These are phyloP conservation scores for Perodicticus potto DNA, from an alignment of 2,797 vertebrate species.

Conservation along the genomic window DNA sequence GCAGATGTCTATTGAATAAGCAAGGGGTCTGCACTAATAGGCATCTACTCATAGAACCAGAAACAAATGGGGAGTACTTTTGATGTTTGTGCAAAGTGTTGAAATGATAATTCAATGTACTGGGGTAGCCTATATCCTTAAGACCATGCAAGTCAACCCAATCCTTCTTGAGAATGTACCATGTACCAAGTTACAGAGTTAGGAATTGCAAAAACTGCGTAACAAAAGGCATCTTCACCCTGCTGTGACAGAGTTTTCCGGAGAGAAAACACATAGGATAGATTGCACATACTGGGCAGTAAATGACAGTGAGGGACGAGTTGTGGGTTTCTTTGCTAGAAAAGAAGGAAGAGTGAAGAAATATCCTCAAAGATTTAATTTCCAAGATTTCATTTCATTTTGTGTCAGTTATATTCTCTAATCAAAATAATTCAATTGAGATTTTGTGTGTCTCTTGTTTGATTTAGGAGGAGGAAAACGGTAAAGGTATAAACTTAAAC, in stretches of 20 bases:
- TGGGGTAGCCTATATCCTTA: not conserved
- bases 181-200: not conserved
- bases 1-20: not conserved
- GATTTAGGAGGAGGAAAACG: not conserved
- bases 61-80: not conserved
- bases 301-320: not conserved
- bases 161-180: not conserved
- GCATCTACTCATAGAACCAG: not conserved
- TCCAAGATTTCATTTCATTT: not conserved
- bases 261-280: not conserved
- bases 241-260: not conserved
- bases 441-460: not conserved
- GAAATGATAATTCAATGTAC: not conserved
- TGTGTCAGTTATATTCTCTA: not conserved
- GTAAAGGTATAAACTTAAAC: not conserved
- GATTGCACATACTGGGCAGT: not conserved
- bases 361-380: not conserved
- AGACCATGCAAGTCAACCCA: not conserved
- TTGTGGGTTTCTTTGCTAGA: not conserved
- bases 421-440: conserved; percentile 13
- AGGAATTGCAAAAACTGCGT: not conserved
- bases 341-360: not conserved
- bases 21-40: not conserved
- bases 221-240: not conserved
- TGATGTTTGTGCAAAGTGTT: not conserved